A percentile compares a stretch with the other conserved stretches of the same genome.
These are phyloP conservation scores for Sternotherus odoratus DNA, from an alignment of 2,797 vertebrate species.

Conservation along the genomic window DNA sequence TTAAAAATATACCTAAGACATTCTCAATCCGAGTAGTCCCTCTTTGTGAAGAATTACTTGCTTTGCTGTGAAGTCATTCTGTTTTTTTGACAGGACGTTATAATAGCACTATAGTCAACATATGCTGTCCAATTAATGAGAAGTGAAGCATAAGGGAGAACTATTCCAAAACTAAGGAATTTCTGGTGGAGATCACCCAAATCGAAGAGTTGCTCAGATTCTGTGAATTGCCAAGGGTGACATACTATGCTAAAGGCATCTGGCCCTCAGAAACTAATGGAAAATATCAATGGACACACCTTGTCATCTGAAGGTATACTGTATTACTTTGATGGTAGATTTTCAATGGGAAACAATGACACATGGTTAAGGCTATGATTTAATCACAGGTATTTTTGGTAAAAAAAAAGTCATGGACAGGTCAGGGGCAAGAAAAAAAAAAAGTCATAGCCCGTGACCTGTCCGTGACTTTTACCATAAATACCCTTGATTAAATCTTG, in stretches of 20 bases:
- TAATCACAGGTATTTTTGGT: too few species aligned
- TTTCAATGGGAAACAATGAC: background rate
- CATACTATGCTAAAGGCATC: background rate
- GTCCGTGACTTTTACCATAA: too few species aligned
- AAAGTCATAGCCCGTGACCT: too few species aligned
- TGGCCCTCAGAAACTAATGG: background rate
- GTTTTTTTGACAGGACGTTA: background rate
- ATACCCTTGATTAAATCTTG: too few species aligned
- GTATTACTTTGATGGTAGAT: background rate
- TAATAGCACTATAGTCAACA: background rate
- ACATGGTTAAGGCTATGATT: background rate
- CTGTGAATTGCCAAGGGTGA: background rate
- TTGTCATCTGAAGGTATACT: background rate
- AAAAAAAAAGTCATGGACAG: too few species aligned
- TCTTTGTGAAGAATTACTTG: conserved; percentile 47
- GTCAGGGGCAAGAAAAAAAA: too few species aligned
- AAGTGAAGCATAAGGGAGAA: background rate
- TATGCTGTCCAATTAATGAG: background rate
- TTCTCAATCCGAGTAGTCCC: conserved; percentile 30
- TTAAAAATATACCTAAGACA: conserved; percentile 52
- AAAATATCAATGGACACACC: background rate
- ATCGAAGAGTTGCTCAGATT: background rate
- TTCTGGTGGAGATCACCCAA: background rate
- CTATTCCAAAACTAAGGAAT: background rate
- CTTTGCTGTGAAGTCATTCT: conserved; percentile 44